Base-by-base conservation (phyloP, 2,113 vertebrate genomes). In the Fulica atra region DNA sequence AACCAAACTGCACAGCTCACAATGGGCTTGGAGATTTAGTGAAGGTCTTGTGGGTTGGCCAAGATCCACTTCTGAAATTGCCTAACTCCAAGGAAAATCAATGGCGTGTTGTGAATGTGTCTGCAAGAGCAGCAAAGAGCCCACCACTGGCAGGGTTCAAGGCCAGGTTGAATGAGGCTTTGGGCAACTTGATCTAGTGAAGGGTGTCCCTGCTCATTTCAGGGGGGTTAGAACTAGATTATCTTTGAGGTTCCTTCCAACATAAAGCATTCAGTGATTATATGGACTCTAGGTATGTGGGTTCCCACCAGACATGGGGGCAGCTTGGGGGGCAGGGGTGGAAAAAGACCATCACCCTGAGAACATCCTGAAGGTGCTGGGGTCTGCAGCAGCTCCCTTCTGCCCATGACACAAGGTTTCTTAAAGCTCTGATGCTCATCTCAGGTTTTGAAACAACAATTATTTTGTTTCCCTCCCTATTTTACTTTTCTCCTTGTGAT, bases 271-370 rank as follows among this genome's bases (percentile, higher is more conserved):
- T 48, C 46, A 10, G 20, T 48, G 46, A 48, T 48, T 48, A 19
- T 21, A 21, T 5, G 38, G 60, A 21, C 12, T 48, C 12, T 1
- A 54, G 9, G 16, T 5, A n/a, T 10, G 10, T 0, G 1, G 6
- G n/a, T 14, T 71, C 36, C 35, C 25, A 40, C 6, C 50, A n/a
- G 42, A 28, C 6, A 0, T 18, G 10, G 28, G 16, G 38, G 9
- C 29, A 28, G 13, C 53, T 4, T 7, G 9, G 16, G 7, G 50
- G 38, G 26, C 14, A 29, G 23, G 57, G 11, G 38, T 64, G 35
- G 35, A 70, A 40, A 33, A 21, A 65, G 25, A 33, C 7, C 44
- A 16, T 42, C 53, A 38, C 13, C 38, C 16, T 0, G 11, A 3
- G 4, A 78, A 26, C 44, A 53, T 23, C 54, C 60, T 1, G 0